Conservation (phyloP, 1,140 invertebrate genomes). For the Conus ventricosus region DNA sequence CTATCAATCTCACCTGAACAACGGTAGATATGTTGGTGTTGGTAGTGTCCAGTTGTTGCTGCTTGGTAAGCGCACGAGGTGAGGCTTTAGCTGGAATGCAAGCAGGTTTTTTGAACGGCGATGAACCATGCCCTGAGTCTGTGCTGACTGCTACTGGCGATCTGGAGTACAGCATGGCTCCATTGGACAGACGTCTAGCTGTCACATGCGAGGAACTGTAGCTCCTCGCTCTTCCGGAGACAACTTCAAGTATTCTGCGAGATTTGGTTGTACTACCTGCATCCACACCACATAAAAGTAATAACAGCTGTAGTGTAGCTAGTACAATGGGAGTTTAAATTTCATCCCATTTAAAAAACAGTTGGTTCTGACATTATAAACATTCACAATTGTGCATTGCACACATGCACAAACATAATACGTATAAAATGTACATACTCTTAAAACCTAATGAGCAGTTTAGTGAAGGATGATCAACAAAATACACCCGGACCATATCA, state of each 20-base stretch:
- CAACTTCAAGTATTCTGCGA: constrained; percentile 20
- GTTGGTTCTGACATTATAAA: too few relatives aligned
- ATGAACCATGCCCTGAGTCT: not conserved
- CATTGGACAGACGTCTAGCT: constrained; percentile 25
- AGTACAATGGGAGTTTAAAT: too few relatives aligned
- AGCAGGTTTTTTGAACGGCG: not conserved
- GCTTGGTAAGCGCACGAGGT: not conserved
- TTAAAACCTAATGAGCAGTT: too few relatives aligned
- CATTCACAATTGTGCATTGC: too few relatives aligned
- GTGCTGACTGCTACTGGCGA: not conserved
- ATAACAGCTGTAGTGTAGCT: too few relatives aligned
- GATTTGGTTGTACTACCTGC: not conserved
- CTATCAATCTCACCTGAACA: not conserved
- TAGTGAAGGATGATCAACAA: too few relatives aligned
- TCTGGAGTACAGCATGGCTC: constrained; percentile 28
- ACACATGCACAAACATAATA: too few relatives aligned
- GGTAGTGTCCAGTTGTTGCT: constrained; percentile 1
- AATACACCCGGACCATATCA: too few relatives aligned
- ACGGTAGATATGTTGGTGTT: not conserved
- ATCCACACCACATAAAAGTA: not conserved
- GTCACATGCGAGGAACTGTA: constrained; percentile 22
- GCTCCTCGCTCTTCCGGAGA: constrained; percentile 11
- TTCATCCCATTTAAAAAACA: too few relatives aligned
- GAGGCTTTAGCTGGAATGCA: not conserved
- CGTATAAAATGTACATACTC: too few relatives aligned